phyloP scores from a whole-genome alignment of 2,113 vertebrate genomes.

The Phocoena sinus region DNA sequence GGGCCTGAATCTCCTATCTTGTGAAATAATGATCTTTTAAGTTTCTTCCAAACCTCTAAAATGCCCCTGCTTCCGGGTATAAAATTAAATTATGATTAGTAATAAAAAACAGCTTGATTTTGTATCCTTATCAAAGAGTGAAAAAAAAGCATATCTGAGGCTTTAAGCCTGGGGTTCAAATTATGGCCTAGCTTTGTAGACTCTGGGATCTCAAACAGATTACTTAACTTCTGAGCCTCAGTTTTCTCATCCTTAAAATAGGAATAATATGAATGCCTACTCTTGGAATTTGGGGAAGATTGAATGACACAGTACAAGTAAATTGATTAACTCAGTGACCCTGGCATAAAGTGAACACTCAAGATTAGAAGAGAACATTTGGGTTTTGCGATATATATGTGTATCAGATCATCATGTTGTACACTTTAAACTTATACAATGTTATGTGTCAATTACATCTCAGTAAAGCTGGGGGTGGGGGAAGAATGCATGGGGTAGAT shows the following conservation, averaged over 20 bases:
- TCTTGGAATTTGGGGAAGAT: background rate
- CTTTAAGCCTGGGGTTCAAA: background rate
- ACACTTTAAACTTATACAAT: background rate
- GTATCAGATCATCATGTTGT: background rate
- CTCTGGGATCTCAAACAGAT: background rate
- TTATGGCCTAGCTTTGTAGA: background rate
- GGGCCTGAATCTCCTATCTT: background rate
- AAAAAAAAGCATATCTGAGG: background rate
- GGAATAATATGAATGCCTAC: background rate
- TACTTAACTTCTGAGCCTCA: background rate
- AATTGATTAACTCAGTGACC: background rate
- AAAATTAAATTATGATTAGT: background rate
- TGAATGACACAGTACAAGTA: background rate
- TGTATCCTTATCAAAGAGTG: background rate
- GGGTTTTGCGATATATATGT: background rate
- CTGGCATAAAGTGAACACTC: background rate
- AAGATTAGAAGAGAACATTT: background rate
- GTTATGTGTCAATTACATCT: background rate
- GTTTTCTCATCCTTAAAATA: background rate
- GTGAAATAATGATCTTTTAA: background rate
- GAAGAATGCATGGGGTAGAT: background rate
- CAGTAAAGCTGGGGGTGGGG: background rate
- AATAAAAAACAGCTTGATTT: background rate
- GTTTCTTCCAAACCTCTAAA: background rate
- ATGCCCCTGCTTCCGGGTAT: background rate